phyloP scores from a whole-genome alignment of 1,140 invertebrate genomes.

The Aphelinus atriplicis region DNA sequence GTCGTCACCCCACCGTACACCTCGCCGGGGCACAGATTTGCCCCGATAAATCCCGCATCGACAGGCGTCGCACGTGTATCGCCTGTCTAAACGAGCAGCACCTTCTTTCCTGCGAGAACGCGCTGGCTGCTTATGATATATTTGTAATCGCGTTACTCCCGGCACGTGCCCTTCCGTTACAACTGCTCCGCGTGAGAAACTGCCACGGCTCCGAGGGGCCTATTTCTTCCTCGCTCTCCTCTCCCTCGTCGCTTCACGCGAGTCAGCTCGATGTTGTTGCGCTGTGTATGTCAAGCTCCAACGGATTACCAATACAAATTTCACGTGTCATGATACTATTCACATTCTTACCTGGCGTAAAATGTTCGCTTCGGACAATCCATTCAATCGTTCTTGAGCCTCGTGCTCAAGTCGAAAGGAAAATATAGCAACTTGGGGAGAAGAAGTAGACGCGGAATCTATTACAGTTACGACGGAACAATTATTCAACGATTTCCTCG shows the following conservation, averaged over 20 bases:
- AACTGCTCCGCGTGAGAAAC: constrained; percentile 60
- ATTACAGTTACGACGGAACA: too few relatives aligned
- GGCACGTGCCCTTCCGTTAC: constrained; percentile 61
- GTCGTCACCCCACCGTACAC: too few relatives aligned
- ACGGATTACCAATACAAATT: background rate
- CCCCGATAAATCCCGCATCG: constrained; percentile 57
- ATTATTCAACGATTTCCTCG: too few relatives aligned
- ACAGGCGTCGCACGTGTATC: constrained; percentile 62
- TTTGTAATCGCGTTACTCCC: constrained; percentile 61
- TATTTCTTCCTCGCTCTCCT: constrained; percentile 23
- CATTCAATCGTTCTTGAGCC: too few relatives aligned
- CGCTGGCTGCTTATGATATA: constrained; percentile 54
- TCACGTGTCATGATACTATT: background rate
- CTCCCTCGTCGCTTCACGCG: background rate
- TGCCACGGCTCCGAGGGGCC: constrained; percentile 40
- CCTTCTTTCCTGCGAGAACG: constrained; percentile 24
- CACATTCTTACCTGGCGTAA: too few relatives aligned
- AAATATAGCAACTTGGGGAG: too few relatives aligned
- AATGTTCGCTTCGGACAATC: too few relatives aligned
- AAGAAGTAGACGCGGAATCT: too few relatives aligned
- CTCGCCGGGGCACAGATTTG: constrained; percentile 53
- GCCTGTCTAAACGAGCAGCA: constrained; percentile 47
- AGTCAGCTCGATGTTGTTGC: constrained; percentile 1
- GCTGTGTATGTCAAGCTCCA: background rate
- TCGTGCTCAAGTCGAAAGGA: too few relatives aligned